Conservation (phyloP, 1,140 invertebrate species). For the Brachionus manjavacas region DNA sequence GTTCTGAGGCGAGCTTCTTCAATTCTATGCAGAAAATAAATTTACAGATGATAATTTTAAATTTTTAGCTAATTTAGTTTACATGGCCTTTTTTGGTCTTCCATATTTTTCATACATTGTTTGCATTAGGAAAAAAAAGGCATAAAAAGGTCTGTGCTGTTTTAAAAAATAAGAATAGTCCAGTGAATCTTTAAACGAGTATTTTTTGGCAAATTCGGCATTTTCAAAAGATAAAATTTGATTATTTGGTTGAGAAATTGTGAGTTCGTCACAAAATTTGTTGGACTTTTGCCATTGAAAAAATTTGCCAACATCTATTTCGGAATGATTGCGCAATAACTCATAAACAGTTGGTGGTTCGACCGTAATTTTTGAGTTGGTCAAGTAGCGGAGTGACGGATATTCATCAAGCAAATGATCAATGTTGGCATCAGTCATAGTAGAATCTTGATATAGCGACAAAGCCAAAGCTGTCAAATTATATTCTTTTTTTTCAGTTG, state of each 20-base stretch:
- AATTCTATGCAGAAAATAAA: background rate
- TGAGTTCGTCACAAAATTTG: background rate
- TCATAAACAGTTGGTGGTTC: background rate
- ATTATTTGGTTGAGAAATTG: background rate
- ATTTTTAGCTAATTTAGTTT: background rate
- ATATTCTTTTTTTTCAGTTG: background rate
- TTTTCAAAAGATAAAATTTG: conserved; percentile 38
- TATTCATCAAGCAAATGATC: conserved; percentile 30
- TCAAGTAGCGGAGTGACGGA: background rate
- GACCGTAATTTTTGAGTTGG: background rate
- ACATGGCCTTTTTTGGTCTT: conserved; percentile 11
- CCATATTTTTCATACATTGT: background rate
- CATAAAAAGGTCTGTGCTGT: conserved; percentile 21
- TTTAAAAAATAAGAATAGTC: conserved; percentile 28
- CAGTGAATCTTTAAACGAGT: conserved; percentile 15
- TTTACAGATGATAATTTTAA: too few relatives aligned
- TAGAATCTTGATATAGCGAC: background rate
- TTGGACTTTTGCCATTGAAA: conserved; percentile 32
- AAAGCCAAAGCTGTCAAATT: conserved; percentile 3
- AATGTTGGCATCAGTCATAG: background rate
- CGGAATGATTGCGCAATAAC: background rate
- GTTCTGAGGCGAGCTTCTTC: conserved; percentile 15
- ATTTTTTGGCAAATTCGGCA: conserved; percentile 23
- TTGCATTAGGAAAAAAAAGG: background rate
- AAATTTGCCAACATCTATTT: background rate